A percentile compares a stretch with the other conserved stretches of the same genome.
phyloP scores from a whole-genome alignment of 1,140 invertebrate species.

The Odontomachus brunneus region DNA sequence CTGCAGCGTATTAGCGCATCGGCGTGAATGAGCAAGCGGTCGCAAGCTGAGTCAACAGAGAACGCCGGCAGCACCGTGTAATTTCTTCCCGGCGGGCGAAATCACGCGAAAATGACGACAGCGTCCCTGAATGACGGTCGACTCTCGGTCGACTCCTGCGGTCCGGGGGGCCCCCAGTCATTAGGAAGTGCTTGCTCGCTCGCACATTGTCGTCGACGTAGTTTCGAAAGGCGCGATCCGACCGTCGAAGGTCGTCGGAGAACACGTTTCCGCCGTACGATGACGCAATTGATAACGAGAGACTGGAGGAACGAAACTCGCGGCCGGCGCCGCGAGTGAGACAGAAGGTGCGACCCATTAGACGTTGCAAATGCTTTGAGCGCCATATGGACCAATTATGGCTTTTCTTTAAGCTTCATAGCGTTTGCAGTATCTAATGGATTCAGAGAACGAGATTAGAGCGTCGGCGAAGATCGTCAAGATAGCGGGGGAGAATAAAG shows the following conservation, averaged over 20 bases:
- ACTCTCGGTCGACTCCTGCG: background rate
- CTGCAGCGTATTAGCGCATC: constrained; percentile 59
- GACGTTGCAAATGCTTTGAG: no score
- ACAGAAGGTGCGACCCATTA: no score
- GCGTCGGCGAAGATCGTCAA: background rate
- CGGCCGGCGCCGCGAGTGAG: background rate
- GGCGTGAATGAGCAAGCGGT: constrained; percentile 57
- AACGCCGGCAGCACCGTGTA: background rate
- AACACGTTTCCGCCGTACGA: background rate
- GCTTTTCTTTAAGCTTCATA: no score
- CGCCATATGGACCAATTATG: no score
- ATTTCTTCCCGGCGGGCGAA: constrained; percentile 45
- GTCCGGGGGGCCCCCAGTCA: constrained; percentile 40
- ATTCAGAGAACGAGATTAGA: background rate
- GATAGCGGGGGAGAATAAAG: constrained; percentile 2
- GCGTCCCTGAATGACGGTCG: constrained; percentile 9
- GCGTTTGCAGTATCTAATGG: no score
- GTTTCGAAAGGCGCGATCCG: constrained; percentile 28
- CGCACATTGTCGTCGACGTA: background rate
- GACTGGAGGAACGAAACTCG: background rate
- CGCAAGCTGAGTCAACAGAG: constrained; percentile 62
- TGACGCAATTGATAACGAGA: constrained; percentile 29
- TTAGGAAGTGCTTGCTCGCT: constrained; percentile 18
- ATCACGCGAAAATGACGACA: constrained; percentile 40
- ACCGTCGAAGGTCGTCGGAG: constrained; percentile 28